These are phyloP conservation scores for Tokudaia muenninki DNA, from an alignment of 2,797 vertebrate genomes.

Conservation along the genomic window DNA sequence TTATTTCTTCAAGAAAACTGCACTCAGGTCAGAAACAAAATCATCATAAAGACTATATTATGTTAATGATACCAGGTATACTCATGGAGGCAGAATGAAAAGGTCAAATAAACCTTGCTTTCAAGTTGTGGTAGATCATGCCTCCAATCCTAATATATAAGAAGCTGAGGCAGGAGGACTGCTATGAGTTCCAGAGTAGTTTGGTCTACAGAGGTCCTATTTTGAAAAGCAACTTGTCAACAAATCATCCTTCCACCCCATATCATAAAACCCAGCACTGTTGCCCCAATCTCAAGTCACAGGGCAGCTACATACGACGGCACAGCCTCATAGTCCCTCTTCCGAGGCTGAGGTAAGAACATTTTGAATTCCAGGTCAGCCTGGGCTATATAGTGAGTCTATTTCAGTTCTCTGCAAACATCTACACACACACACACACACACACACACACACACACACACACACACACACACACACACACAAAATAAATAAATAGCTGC, in stretches of 20 bases:
- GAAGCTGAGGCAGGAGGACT: not conserved
- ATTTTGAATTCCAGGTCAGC: not conserved
- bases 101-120: not conserved
- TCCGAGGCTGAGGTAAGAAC: not conserved
- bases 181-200: not conserved
- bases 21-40: not conserved
- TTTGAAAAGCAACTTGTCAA: not conserved
- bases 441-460: not conserved
- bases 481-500: not conserved
- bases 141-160: not conserved
- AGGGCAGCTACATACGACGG: not conserved
- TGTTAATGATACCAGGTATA: not conserved
- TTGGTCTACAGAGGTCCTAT: not conserved
- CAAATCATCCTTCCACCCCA: not conserved
- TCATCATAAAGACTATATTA: not conserved
- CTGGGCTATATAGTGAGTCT: not conserved
- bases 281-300: not conserved
- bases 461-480: not conserved
- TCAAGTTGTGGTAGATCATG: not conserved
- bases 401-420: not conserved
- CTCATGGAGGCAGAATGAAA: not conserved
- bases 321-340: not conserved
- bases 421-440: too few species aligned
- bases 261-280: not conserved
- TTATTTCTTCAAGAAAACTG: not conserved